Base-by-base conservation (phyloP, 2,888 invertebrate genomes). In the Atethmia centrago region DNA sequence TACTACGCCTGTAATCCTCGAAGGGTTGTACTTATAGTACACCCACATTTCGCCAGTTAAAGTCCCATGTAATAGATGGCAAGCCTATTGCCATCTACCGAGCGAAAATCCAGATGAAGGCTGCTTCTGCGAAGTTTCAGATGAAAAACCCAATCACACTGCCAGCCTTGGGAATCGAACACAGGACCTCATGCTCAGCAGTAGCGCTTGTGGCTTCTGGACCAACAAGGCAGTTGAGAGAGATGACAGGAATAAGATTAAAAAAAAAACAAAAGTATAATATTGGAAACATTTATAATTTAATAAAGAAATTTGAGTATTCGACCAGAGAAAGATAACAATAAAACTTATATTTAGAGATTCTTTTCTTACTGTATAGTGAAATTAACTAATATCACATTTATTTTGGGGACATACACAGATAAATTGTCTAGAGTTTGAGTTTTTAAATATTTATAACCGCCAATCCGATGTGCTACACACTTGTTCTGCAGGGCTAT, bases 371-470 rank as follows among this genome's bases (percentile, higher is more conserved):
- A 84, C 64, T 78, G 79, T 82, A 80, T 71, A 71, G 74, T 77
- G 76, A 84, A 79, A 73, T 78, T 85, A 88, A 76, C 88, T 91
- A 91, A 85, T 91, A 91, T 91, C 91, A 91, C 91, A 91, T 90
- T 80, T 83, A 90, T 69, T 85, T 90, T 85, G 84, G 83, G 88
- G 87, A 89, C 90, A 89, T 74, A 72, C 86, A 89, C 88, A 51
- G 68, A 40, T 76, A 68, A 73, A 77, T 42, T 79, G 51, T 70
- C 47, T 63, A 49, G 2, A 31, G n/a, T n/a, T n/a, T n/a, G n/a
- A n/a, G n/a, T n/a, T n/a, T n/a, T n/a, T n/a, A n/a, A n/a, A n/a
- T n/a, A n/a, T n/a, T n/a, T n/a, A n/a, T n/a, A n/a, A n/a, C n/a
- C n/a, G n/a, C n/a, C n/a, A n/a, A n/a, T n/a, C n/a, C n/a, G n/a